Evolutionary conservation across 1,140 invertebrate species (phyloP).

Genomic region (Wasmannia auropunctata): DNA sequence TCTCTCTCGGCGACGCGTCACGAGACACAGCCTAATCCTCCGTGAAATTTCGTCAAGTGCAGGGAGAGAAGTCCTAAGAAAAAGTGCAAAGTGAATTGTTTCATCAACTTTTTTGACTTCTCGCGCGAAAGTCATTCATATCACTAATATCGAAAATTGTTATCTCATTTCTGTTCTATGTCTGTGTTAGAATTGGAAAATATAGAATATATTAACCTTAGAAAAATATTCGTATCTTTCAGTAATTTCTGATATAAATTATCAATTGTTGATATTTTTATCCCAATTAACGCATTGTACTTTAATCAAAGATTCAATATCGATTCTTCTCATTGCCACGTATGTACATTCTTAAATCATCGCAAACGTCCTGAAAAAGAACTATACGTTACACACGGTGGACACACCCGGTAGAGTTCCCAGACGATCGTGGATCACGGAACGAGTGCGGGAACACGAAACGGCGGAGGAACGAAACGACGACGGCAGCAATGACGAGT

Average conservation of each 20-base stretch:
- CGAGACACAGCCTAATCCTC: constrained; percentile 17
- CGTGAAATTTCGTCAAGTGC: constrained; percentile 42
- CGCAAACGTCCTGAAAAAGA: not conserved
- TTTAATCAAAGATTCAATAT: not conserved
- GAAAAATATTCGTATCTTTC: not conserved
- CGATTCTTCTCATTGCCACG: not conserved
- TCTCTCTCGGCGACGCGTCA: constrained; percentile 41
- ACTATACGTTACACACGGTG: not conserved
- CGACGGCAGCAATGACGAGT: constrained; percentile 50
- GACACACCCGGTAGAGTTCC: constrained; percentile 49
- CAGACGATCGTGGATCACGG: constrained; percentile 35
- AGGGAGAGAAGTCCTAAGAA: not conserved
- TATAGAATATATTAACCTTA: too few species aligned
- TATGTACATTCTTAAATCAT: not conserved
- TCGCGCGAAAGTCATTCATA: not conserved
- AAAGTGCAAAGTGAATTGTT: constrained; percentile 15
- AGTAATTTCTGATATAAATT: not conserved
- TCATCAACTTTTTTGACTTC: not conserved
- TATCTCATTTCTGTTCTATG: not conserved
- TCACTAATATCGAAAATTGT: not conserved
- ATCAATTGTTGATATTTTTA: not conserved
- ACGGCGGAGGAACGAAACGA: constrained; percentile 53
- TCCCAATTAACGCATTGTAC: not conserved
- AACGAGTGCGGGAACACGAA: constrained; percentile 37
- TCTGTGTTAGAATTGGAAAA: not conserved